Percentiles rank a stretch among this genome's conserved stretches.
Evolutionary conservation across 2,113 vertebrate genomes (phyloP).

Genomic region (Prinia subflava): DNA sequence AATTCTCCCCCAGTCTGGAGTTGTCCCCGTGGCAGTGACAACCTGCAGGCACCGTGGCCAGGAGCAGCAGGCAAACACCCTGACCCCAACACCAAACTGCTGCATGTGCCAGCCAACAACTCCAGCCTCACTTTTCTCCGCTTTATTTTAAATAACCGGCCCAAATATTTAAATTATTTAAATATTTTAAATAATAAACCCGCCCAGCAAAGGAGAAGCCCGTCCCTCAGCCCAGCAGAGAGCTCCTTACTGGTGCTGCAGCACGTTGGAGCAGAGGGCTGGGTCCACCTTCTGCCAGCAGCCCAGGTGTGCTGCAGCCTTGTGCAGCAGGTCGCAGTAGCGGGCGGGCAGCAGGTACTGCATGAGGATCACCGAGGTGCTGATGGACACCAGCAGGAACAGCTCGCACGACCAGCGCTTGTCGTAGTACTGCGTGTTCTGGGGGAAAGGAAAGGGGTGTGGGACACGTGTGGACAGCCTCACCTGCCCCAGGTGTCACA

Average conservation of each 20-base stretch:
- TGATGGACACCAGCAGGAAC: conserved; percentile 95
- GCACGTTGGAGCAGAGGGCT: conserved; percentile 92
- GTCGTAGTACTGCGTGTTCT: conserved; percentile 99
- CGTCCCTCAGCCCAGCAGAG: too few relatives aligned
- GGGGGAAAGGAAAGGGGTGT: not conserved
- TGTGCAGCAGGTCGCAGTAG: conserved; percentile 96
- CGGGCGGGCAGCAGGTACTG: conserved; percentile 90
- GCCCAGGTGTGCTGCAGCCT: conserved; percentile 94
- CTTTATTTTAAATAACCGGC: too few relatives aligned
- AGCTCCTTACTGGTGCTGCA: conserved; percentile 90
- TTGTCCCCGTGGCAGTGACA: rapidly evolving
- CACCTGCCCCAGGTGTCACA: not conserved
- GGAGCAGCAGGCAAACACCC: too few relatives aligned
- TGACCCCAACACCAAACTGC: not conserved
- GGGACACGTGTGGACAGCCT: not conserved
- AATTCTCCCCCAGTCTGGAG: not conserved
- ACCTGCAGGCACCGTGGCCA: too few relatives aligned
- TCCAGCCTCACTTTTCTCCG: not conserved
- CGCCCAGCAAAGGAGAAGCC: not conserved
- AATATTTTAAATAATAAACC: too few relatives aligned
- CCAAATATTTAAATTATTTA: too few relatives aligned
- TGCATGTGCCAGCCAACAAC: not conserved
- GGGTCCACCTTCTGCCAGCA: conserved; percentile 99
- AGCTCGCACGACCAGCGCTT: conserved; percentile 98
- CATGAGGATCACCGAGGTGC: conserved; percentile 94